Conservation (phyloP, 2,888 invertebrate genomes). For the Gasteruption jaculator region DNA sequence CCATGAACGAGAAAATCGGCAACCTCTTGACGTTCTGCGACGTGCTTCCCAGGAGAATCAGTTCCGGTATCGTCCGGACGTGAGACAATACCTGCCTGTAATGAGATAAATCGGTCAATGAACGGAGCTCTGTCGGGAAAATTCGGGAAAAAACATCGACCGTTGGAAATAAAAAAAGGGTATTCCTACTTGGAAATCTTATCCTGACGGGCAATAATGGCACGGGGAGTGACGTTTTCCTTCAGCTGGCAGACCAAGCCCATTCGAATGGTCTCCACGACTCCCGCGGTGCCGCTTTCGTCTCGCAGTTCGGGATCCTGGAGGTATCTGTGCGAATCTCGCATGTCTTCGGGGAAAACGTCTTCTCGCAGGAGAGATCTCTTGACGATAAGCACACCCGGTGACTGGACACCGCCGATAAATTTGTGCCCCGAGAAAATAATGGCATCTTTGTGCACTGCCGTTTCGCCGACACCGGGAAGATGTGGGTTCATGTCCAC, state of each 20-base stretch:
- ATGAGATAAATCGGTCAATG: conserved; percentile 35
- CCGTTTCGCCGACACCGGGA: conserved; percentile 65
- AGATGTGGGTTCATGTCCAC: conserved; percentile 82
- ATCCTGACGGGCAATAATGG: conserved; percentile 69
- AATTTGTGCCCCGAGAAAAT: conserved; percentile 90
- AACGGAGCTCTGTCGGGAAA: neutral
- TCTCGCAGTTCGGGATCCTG: conserved; percentile 63
- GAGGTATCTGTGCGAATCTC: conserved; percentile 46
- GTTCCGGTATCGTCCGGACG: conserved; percentile 72
- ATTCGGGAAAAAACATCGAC: neutral
- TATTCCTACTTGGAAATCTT: conserved; percentile 66
- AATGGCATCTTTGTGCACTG: conserved; percentile 80
- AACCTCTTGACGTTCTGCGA: conserved; percentile 65
- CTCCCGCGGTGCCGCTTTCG: conserved; percentile 73
- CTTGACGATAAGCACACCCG: conserved; percentile 61
- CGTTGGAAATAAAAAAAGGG: conserved; percentile 7
- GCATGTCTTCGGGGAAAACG: conserved; percentile 41
- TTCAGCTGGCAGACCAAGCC: conserved; percentile 84
- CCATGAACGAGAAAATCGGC: conserved; percentile 82
- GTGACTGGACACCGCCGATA: conserved; percentile 84
- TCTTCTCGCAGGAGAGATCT: conserved; percentile 54
- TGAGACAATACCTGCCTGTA: conserved; percentile 75
- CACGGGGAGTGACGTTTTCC: conserved; percentile 70
- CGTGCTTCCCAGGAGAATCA: conserved; percentile 71
- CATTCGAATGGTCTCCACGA: conserved; percentile 77